Evolutionary conservation across 2,888 invertebrate genomes (phyloP), one percentile per base, ranked within the genome.

Genomic region (Lissocephala sabroskyi): DNA sequence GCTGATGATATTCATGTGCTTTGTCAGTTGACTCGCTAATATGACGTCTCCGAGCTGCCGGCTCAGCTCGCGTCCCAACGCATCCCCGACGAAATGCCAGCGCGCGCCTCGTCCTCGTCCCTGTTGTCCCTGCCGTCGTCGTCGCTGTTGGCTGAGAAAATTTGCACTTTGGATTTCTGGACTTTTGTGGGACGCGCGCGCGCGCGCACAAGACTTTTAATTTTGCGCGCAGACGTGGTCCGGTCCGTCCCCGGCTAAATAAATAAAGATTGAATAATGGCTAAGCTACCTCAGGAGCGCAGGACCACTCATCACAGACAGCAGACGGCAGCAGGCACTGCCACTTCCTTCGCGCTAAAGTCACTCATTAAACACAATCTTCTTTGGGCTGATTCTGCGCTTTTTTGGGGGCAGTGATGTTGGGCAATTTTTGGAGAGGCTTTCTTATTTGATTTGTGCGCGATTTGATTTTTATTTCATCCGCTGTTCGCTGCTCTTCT

Each of bases 1-100:
- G 70, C 74, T 77, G 77, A 66, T 71, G 71, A 71, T 71, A 71
- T 77, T 71, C 77, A 71, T 77, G 66, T 74, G 75, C 77, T 77
- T 77, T 71, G 71, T 71, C 71, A 71, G 71, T 74, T 71, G 77
- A 77, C 74, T 71, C 77, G 70, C 74, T 71, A 71, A 71, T 71
- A 77, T 77, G 71, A 71, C 71, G 77, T 74, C 74, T 74, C 77
- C n/a, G 70, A 63, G 74, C 49, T 64, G 65, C 18, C 28, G 41
- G 28, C 14, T 4, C 16, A 28, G 28, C 37, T 9, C 19, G 17
- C 37, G 37, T 17, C 56, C 29, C 9, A 29, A 2, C 11, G 30
- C n/a, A 60, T 55, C 64, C 37, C 41, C 19, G 33, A 37, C 19
- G 18, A n/a, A n/a, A n/a, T n/a, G n/a, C n/a, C n/a, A n/a, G n/a